Conservation (phyloP, 2,888 invertebrate species). For the Catocala nupta region DNA sequence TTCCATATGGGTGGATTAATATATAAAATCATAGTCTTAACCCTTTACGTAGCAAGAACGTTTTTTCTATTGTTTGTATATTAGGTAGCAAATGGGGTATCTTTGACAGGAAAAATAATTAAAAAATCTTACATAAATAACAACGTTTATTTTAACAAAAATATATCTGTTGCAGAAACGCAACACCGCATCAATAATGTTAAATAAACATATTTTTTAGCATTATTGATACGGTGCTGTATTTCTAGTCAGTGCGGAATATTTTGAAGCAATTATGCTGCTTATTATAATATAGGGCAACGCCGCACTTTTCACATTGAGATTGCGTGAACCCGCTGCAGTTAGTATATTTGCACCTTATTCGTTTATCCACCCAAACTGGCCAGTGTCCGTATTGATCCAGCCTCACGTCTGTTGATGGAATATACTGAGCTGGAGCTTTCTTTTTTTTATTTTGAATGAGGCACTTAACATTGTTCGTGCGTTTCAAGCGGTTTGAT, state of each 20-base stretch:
- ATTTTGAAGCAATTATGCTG: conserved; percentile 42
- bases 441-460: conserved; percentile 21
- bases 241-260: not conserved
- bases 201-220: too few relatives aligned
- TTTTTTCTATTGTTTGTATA: too few relatives aligned
- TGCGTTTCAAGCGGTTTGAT: conserved; percentile 12
- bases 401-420: conserved; percentile 21
- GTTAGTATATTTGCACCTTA: conserved; percentile 12
- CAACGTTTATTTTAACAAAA: too few relatives aligned
- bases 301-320: conserved; percentile 35
- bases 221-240: too few relatives aligned
- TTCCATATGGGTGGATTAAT: too few relatives aligned
- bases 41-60: too few relatives aligned
- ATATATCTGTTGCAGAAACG: too few relatives aligned
- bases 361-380: not conserved
- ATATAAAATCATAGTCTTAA: too few relatives aligned
- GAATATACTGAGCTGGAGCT: conserved; percentile 9
- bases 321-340: conserved; percentile 37
- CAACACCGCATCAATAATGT: too few relatives aligned
- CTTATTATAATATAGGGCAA: conserved; percentile 41
- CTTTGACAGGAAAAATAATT: too few relatives aligned
- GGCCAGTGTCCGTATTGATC: conserved; percentile 44
- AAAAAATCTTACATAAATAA: too few relatives aligned
- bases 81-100: too few relatives aligned
- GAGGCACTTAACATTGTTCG: conserved; percentile 11